Percentiles rank a stretch among this genome's conserved stretches.
phyloP scores from a whole-genome alignment of 2,888 invertebrate genomes.

The Eledona agricola region DNA sequence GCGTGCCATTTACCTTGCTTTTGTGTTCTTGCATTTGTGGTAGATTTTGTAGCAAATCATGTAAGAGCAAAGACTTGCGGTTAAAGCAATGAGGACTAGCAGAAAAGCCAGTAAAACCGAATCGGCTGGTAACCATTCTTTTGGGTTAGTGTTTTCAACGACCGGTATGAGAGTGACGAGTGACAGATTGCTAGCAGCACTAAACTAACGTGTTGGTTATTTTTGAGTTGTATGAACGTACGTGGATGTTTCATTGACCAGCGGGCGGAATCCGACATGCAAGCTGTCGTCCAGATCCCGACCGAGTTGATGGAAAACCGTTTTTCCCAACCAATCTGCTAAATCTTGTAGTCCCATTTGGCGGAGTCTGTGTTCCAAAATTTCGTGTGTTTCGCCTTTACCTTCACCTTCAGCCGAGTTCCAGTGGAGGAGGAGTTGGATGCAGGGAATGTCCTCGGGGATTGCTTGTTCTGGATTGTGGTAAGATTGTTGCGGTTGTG shows the following conservation, averaged over 20 bases:
- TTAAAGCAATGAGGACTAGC: slow-evolving; percentile 39
- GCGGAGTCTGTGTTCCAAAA: slow-evolving; percentile 66
- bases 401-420: slow-evolving; percentile 65
- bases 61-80: slow-evolving; percentile 26
- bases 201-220: slow-evolving; percentile 14
- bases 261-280: slow-evolving; percentile 50
- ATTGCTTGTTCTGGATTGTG: slow-evolving; percentile 46
- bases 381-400: slow-evolving; percentile 67
- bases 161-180: slow-evolving; percentile 42
- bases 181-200: slow-evolving; percentile 15
- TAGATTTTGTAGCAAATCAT: slow-evolving; percentile 9
- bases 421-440: slow-evolving; percentile 69
- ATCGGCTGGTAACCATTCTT: slow-evolving; percentile 48
- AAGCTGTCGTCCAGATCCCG: slow-evolving; percentile 60
- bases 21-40: slow-evolving; percentile 14
- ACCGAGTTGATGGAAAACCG: slow-evolving; percentile 67
- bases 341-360: slow-evolving; percentile 68
- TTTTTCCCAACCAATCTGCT: slow-evolving; percentile 70
- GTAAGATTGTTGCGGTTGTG: no score
- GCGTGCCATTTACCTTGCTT: slow-evolving; percentile 4
- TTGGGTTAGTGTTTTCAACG: slow-evolving; percentile 45
- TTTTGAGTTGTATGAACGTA: slow-evolving; percentile 8
- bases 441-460: slow-evolving; percentile 65
- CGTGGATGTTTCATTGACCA: slow-evolving; percentile 39
- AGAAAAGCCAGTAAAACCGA: slow-evolving; percentile 24